A percentile compares a stretch with the other conserved stretches of the same genome.
Conservation (phyloP, 2,797 vertebrate species). For the Xiphorhynchus erythropygius region DNA sequence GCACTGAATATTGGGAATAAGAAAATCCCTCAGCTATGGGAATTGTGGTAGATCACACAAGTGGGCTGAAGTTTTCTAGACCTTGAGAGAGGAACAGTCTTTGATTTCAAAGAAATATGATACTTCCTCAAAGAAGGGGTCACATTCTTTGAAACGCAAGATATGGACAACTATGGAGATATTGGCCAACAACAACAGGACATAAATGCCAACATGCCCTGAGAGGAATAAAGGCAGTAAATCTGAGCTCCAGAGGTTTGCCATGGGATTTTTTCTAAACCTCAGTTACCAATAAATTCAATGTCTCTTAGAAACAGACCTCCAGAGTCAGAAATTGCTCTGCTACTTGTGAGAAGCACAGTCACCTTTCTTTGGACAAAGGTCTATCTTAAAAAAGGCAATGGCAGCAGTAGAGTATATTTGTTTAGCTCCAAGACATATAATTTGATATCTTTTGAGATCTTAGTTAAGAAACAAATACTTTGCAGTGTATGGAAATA, state of each 20-base stretch:
- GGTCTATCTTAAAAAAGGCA: neutral
- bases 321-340: neutral
- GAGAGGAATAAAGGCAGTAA: constrained; percentile 7
- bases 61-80: constrained; percentile 35
- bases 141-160: constrained; percentile 43
- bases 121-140: constrained; percentile 29
- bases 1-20: neutral
- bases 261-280: constrained; percentile 1
- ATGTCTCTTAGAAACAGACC: neutral
- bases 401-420: neutral
- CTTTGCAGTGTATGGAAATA: neutral
- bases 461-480: neutral
- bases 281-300: neutral
- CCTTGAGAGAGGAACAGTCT: neutral
- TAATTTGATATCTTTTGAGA: neutral
- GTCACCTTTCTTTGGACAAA: neutral
- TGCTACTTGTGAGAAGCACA: neutral
- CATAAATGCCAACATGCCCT: neutral
- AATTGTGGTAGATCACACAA: neutral
- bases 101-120: constrained; percentile 45
- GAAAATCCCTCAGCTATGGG: neutral
- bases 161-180: neutral
- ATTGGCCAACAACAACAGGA: constrained; percentile 42
- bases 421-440: neutral
- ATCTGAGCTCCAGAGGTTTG: constrained; percentile 11